Evolutionary conservation across 2,888 invertebrate genomes (phyloP).

Genomic region (Callyntrura sp.): DNA sequence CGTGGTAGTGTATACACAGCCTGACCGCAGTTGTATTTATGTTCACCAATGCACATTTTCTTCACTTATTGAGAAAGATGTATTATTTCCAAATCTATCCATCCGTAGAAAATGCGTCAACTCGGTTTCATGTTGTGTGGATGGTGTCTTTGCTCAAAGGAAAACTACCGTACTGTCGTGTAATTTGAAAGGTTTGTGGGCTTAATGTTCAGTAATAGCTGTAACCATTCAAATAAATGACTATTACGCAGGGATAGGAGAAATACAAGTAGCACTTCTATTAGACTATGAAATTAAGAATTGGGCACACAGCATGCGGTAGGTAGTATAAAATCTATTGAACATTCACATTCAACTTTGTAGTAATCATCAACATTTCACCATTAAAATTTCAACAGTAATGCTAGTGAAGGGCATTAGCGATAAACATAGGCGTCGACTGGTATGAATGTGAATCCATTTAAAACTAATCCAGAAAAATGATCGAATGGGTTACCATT

Average conservation of each 20-base stretch:
- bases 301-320: not conserved
- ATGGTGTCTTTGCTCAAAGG: conserved; percentile 51
- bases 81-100: conserved; percentile 60
- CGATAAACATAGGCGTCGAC: not conserved
- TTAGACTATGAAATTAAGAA: not conserved
- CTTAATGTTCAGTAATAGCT: conserved; percentile 48
- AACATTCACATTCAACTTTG: not conserved
- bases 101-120: conserved; percentile 56
- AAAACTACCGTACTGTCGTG: conserved; percentile 43
- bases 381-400: not conserved
- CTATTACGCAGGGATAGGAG: not conserved
- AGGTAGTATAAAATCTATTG: too few relatives aligned
- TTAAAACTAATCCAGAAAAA: too few relatives aligned
- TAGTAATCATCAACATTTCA: not conserved
- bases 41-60: conserved; percentile 54
- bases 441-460: not conserved
- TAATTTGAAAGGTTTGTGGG: conserved; percentile 65
- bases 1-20: not conserved
- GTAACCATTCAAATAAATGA: conserved; percentile 59
- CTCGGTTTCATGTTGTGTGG: conserved; percentile 31
- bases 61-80: conserved; percentile 51
- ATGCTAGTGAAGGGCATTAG: too few relatives aligned
- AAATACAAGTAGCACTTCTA: not conserved
- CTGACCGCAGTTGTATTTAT: not conserved
- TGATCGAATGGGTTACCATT: too few relatives aligned